Base-by-base conservation (phyloP, 2,888 invertebrate genomes). In the Cantharis lateralis region DNA sequence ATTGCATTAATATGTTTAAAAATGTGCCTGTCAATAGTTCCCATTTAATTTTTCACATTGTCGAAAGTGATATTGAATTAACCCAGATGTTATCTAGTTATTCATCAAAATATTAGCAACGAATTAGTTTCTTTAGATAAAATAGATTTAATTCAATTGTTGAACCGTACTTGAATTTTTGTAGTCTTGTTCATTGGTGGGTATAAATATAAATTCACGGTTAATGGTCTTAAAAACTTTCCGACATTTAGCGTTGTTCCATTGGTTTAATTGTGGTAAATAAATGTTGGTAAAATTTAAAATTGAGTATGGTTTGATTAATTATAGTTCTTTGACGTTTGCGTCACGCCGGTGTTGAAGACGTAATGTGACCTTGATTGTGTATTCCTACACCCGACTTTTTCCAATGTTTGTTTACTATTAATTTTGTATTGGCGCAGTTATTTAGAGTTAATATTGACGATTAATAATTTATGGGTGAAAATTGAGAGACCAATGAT, bases 321-420 rank as follows among this genome's bases (percentile, higher is more conserved):
- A 48, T 48, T 48, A 48, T 48, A 48, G 48, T 48, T 48, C 48
- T 48, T 48, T 48, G 79, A 74, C 76, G 63, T 68, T 68, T 82
- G 82, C 83, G 83, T 84, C 83, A 83, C 76, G 70, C 68, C 79
- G 79, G 79, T 78, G 80, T 79, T 80, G 82, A 82, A 83, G 78
- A 83, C 81, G 82, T 83, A 84, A 85, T 83, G 85, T 85, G 85
- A 85, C 85, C 85, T 85, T 85, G 85, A 85, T 84, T 84, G 80
- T 77, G 26, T 78, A 81, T 84, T 83, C 82, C 84, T 85, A 84
- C 85, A 82, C 84, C 78, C 68, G 71, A 70, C 71, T 24, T 24
- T 24, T 63, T 28, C 61, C 9, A 64, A 74, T 77, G 76, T 77
- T 77, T 75, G 75, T 72, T 62, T 75, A 70, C 75, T 32, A 61